These are phyloP conservation scores for Glyptemys insculpta DNA, from an alignment of 2,797 vertebrate species.

Conservation along the genomic window DNA sequence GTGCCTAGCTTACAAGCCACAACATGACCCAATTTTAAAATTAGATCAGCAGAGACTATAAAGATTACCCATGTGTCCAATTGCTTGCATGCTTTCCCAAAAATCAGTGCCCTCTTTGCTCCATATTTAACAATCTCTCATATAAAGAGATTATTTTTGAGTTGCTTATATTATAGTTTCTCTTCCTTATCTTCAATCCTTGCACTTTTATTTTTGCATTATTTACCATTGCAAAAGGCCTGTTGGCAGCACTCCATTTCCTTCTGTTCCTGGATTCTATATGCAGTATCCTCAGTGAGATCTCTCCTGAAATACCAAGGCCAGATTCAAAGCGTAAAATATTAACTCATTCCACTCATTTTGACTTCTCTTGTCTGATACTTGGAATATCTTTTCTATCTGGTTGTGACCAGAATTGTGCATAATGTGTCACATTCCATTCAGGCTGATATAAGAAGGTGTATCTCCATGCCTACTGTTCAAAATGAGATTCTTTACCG, in stretches of 20 bases:
- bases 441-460: neutral
- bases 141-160: conserved; percentile 14
- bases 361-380: neutral
- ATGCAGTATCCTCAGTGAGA: neutral
- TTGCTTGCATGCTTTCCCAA: conserved; percentile 4
- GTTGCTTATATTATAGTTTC: conserved; percentile 14
- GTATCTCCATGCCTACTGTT: neutral
- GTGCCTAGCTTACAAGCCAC: neutral
- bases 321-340: neutral
- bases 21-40: conserved; percentile 26
- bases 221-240: conserved; percentile 52
- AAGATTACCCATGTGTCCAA: neutral
- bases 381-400: conserved; percentile 17
- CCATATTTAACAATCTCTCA: neutral
- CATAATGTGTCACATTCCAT: neutral
- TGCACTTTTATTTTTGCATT: conserved; percentile 51
- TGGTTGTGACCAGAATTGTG: neutral
- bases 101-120: neutral
- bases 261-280: conserved; percentile 26
- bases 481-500: neutral
- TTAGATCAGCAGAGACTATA: neutral
- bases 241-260: conserved; percentile 32
- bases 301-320: neutral
- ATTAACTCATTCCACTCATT: conserved; percentile 52
- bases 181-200: conserved; percentile 28